phyloP scores from a whole-genome alignment of 2,113 vertebrate species.

The Desmodus rotundus region DNA sequence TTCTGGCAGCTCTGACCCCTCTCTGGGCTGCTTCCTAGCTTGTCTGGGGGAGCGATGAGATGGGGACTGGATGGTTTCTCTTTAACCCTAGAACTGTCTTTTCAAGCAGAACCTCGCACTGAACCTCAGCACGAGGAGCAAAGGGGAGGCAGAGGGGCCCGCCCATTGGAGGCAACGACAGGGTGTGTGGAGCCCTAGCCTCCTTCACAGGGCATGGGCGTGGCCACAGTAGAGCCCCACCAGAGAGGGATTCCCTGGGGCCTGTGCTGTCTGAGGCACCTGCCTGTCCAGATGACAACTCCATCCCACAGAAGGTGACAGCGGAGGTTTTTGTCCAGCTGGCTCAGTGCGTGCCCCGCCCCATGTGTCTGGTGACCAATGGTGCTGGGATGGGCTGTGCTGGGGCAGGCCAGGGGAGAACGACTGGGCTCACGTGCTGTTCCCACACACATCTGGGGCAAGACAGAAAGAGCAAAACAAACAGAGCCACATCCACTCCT shows the following conservation, averaged over 20 bases:
- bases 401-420: slow-evolving; percentile 50
- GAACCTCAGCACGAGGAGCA: neutral
- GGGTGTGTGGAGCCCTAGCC: rapidly evolving
- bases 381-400: slow-evolving; percentile 68
- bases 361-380: slow-evolving; percentile 70
- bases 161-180: neutral
- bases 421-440: slow-evolving; percentile 47
- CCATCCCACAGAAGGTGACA: neutral
- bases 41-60: rapidly evolving
- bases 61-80: neutral
- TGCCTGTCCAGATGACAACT: neutral
- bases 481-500: neutral
- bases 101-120: neutral
- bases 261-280: neutral
- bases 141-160: neutral
- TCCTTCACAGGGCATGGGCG: no score
- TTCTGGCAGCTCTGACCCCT: neutral
- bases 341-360: neutral
- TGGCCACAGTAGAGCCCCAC: neutral
- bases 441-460: slow-evolving; percentile 48
- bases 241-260: neutral
- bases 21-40: neutral
- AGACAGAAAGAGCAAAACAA: slow-evolving; percentile 4
- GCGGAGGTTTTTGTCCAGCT: neutral
- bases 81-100: neutral